Conservation (phyloP, 2,797 vertebrate species). For the Sphenodon punctatus region DNA sequence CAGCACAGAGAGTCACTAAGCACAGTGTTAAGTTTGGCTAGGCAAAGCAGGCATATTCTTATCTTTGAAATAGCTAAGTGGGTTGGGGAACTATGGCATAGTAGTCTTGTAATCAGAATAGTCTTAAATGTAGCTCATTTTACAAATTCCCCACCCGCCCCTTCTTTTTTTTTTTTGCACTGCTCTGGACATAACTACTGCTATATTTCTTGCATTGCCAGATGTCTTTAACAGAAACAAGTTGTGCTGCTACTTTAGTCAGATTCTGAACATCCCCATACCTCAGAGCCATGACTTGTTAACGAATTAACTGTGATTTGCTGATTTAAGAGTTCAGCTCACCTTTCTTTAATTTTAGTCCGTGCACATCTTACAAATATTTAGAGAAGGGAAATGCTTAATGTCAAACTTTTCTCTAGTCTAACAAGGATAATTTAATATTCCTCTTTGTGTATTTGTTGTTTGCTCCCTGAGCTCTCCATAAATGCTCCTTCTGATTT, state of each 20-base stretch:
- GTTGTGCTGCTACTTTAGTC: not conserved
- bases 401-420: constrained; percentile 35
- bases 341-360: constrained; percentile 58
- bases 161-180: not conserved
- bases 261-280: constrained; percentile 20
- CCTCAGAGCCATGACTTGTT: not conserved
- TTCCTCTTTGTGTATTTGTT: constrained; percentile 44
- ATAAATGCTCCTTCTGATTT: constrained; percentile 52
- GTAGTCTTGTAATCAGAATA: not conserved
- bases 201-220: not conserved
- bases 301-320: constrained; percentile 12
- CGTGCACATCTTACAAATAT: constrained; percentile 48
- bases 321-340: constrained; percentile 36
- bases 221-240: not conserved
- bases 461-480: constrained; percentile 26
- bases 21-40: not conserved
- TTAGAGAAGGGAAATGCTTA: constrained; percentile 58
- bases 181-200: not conserved
- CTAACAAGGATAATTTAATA: constrained; percentile 46
- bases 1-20: accelerated
- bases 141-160: not conserved
- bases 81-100: not conserved
- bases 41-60: not conserved
- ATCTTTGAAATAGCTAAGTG: not conserved
- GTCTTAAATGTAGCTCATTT: not conserved